Base-by-base conservation (phyloP, 2,797 vertebrate species). In the Sciurus carolinensis region DNA sequence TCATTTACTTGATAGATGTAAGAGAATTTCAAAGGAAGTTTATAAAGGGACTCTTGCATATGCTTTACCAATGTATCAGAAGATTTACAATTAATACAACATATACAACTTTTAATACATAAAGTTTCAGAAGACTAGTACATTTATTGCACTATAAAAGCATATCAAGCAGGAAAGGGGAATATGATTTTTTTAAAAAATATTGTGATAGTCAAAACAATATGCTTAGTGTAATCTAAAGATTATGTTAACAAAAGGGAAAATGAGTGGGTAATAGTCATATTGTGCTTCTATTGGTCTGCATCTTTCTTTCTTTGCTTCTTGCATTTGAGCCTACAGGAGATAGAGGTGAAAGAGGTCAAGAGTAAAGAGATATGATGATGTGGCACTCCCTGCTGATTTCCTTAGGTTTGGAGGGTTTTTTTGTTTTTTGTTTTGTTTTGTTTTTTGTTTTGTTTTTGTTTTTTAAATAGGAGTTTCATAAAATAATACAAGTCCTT, bases 1-100 rank as follows among this genome's bases (percentile, higher is more conserved):
- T 84, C 82, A 72, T 90, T 92, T 80, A 66, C 30, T 94, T 90
- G 86, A 92, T 86, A 36, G 77, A 96, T 87, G 42, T 69, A n/a
- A 92, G 20, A 81, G 33, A 95, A 96, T 72, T 94, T 85, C 57
- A 47, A 81, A 96, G 24, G 66, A 86, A 88, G 18, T n/a, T 72
- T 88, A 62, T 54, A 66, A 91, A 82, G 80, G 42, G 79, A 54
- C 76, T 86, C 33, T 15, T 15, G n/a, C 22, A 66, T 33, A 66
- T 62, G 24, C 52, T 64, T 94, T 97, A 64, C 59, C 69, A 86
- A 10, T 77, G 20, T 83, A 80, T 26, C 12, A 66, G 57, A 72
- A 91, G 67, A 85, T 80, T 59, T 95, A 52, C 15, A 92, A 66
- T 91, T 66, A 96, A 85, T 18, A 57, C 18, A 83, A 50, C 82